These are phyloP conservation scores for Acrobasis consociella DNA, from an alignment of 2,888 invertebrate species.

Conservation along the genomic window DNA sequence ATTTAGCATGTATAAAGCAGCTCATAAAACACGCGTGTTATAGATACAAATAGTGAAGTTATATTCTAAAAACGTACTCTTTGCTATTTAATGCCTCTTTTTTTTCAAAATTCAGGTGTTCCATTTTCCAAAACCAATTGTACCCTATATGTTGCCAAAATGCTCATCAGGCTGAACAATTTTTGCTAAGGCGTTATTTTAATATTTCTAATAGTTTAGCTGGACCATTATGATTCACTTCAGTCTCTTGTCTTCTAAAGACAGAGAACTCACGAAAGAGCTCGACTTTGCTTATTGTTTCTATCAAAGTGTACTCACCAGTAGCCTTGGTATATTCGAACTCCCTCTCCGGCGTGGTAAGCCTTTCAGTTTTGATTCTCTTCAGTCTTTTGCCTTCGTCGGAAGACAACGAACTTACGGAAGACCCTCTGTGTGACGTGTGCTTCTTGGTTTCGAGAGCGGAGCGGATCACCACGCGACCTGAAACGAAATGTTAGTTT, in stretches of 20 bases:
- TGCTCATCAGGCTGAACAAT: too few relatives aligned
- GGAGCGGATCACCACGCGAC: slow-evolving; percentile 73
- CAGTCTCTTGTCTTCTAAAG: slow-evolving; percentile 49
- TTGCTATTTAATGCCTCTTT: too few relatives aligned
- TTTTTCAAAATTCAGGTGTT: too few relatives aligned
- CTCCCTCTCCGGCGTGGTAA: slow-evolving; percentile 63
- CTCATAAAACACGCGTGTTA: too few relatives aligned
- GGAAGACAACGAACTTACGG: slow-evolving; percentile 65
- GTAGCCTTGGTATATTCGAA: slow-evolving; percentile 58
- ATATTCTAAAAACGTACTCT: too few relatives aligned
- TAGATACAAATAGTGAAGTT: too few relatives aligned
- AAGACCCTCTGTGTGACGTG: slow-evolving; percentile 56
- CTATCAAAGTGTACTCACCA: background rate
- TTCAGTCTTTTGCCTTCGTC: slow-evolving; percentile 45
- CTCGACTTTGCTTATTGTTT: slow-evolving; percentile 58
- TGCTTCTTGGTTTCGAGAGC: slow-evolving; percentile 72
- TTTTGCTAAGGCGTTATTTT: too few relatives aligned
- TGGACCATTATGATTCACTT: too few relatives aligned
- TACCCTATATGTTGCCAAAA: too few relatives aligned
- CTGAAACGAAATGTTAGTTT: slow-evolving; percentile 49
- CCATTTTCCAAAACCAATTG: too few relatives aligned
- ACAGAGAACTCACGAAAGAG: slow-evolving; percentile 65
- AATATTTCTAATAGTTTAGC: too few relatives aligned
- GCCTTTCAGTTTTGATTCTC: slow-evolving; percentile 57
- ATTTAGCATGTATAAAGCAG: too few relatives aligned